Percentiles rank a stretch among this genome's conserved stretches.
phyloP scores from a whole-genome alignment of 2,797 vertebrate species.

The Enteromius radiatus region DNA sequence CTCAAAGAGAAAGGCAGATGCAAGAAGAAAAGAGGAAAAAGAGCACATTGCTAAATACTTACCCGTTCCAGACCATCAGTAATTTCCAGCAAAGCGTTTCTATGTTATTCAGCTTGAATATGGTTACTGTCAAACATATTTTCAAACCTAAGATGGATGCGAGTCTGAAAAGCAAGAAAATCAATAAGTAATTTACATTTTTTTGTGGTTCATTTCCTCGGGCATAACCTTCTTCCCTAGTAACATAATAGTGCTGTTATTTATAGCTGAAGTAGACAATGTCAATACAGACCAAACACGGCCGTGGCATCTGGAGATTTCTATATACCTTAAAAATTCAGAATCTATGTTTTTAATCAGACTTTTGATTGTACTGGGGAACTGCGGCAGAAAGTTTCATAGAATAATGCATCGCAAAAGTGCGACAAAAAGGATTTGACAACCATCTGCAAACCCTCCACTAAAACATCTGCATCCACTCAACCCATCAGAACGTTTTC shows the following conservation, averaged over 20 bases:
- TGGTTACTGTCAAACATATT: conserved; percentile 44
- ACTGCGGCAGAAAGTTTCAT: not conserved
- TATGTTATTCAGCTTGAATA: conserved; percentile 48
- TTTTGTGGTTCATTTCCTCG: conserved; percentile 57
- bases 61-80: conserved; percentile 37
- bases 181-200: conserved; percentile 62
- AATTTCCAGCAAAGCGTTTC: conserved; percentile 47
- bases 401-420: not conserved
- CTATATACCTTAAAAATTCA: not conserved
- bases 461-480: conserved; percentile 49
- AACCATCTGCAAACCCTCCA: conserved; percentile 22
- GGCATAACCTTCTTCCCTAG: conserved; percentile 33
- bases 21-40: conserved; percentile 26
- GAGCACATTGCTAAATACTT: conserved; percentile 12
- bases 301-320: conserved; percentile 11
- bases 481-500: conserved; percentile 30
- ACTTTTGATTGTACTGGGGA: conserved; percentile 11
- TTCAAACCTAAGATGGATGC: conserved; percentile 50
- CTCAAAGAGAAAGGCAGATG: conserved; percentile 45
- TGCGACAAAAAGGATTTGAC: not conserved
- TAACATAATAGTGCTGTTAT: conserved; percentile 45
- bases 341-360: conserved; percentile 1
- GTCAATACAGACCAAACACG: conserved; percentile 39
- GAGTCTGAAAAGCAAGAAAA: conserved; percentile 40
- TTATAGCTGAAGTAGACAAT: conserved; percentile 36